Percentiles rank a stretch among this genome's conserved stretches.
Evolutionary conservation across 2,797 vertebrate species (phyloP).

Genomic region (Phrynocephalus guinanensis): DNA sequence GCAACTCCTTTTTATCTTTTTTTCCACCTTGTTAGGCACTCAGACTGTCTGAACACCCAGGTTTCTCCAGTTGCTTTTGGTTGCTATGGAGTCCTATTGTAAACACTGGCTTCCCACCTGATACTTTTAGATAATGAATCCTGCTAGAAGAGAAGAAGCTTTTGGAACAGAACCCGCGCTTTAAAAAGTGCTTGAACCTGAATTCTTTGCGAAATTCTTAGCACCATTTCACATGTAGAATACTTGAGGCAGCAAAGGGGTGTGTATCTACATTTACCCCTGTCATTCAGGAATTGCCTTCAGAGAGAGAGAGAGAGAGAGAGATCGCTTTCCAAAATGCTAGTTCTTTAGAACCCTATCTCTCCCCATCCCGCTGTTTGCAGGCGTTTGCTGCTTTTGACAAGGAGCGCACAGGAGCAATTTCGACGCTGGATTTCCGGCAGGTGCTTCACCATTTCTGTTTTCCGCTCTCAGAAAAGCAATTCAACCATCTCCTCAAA

Average conservation of each 20-base stretch:
- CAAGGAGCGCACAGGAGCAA: conserved; percentile 66
- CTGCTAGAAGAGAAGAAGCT: neutral
- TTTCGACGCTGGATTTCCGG: conserved; percentile 71
- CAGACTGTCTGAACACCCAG: neutral
- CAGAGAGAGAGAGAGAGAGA: neutral
- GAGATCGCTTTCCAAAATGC: neutral
- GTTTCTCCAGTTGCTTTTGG: neutral
- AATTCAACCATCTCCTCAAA: conserved; percentile 75
- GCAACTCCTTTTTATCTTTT: no score
- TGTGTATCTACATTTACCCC: neutral
- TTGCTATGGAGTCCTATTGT: conserved; percentile 25
- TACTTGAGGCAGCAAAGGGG: conserved; percentile 2
- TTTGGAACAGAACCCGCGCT: neutral
- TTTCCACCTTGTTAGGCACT: neutral
- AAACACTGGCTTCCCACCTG: conserved; percentile 11
- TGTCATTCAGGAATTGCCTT: neutral
- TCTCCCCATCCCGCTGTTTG: conserved; percentile 20
- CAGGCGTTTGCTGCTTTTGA: conserved; percentile 76
- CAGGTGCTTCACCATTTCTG: conserved; percentile 77
- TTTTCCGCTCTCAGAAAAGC: conserved; percentile 69
- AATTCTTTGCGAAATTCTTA: neutral
- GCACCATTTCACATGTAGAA: neutral
- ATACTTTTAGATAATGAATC: neutral
- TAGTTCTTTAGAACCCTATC: conserved; percentile 15
- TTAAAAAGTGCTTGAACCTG: neutral